Base-by-base conservation (phyloP, 2,113 vertebrate species). In the Urocitellus parryii region DNA sequence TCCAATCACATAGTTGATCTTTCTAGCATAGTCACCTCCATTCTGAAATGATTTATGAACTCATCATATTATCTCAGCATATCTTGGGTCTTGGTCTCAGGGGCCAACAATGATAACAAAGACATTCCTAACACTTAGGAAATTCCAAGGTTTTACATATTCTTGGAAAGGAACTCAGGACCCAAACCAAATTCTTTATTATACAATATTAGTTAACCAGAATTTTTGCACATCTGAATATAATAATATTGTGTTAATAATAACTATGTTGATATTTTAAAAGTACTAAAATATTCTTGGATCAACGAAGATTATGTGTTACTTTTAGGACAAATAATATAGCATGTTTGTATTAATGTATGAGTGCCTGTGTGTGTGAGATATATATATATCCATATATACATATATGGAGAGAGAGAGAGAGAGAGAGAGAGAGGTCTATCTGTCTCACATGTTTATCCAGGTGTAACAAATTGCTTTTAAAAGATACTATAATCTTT, bases 391-490 rank as follows among this genome's bases (percentile, higher is more conserved):
- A 48, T 48, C 11, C 11, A 48, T 48, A 48, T 48, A 11, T 11
- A 48, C 2, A 48, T 11, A 48, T 11, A 48, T 2, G 8, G 45
- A 45, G 45, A 45, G 45, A 45, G 42, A 45, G 42, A 45, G 45
- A 45, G 45, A 45, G 7, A 45, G 45, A 45, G 45, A 45, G 8
- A 45, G 45, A 45, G 6, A 45, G 42, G n/a, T n/a, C n/a, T n/a
- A 45, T 45, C 45, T 45, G 45, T 45, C 45, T 58, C 56, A 48
- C 0, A 58, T 20, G 27, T 17, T 61, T 18, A 51, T 80, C 73
- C 37, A 76, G 37, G 53, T 83, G n/a, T 68, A 82, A 76, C 37
- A 95, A 88, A 48, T 37, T 93, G 27, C 39, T 91, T 83, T 61
- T 53, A 34, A 77, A 92, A 93, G 9, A 72, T 53, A 88, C 48